Evolutionary conservation across 2,888 invertebrate species (phyloP), one percentile per base, ranked within the genome.

Genomic region (Nomada fucata): DNA sequence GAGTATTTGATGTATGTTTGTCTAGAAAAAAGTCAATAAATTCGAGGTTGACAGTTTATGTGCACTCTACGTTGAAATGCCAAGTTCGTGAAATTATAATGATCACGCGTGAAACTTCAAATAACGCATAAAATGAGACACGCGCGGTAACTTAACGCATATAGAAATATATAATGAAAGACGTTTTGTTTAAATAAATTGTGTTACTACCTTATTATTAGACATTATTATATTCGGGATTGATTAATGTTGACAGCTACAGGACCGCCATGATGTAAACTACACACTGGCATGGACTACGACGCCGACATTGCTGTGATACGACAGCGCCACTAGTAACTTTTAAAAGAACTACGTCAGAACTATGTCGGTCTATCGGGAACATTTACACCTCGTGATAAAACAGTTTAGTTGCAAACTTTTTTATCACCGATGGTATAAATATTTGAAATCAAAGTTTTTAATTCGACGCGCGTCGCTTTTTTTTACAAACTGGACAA

Each of bases 261-360:
- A 84, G 67, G 76, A 81, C 64, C 85, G 88, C 89, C 90, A 91
- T 90, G 85, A 86, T 87, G 86, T 84, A 85, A 87, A 86, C 84
- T 85, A 73, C 23, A 7, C n/a, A n/a, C 53, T 75, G 60, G 76
- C 75, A 67, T 52, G 50, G 50, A 9, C 15, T 0, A 68, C 44
- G 77, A 73, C 70, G 83, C 73, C 50, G 13, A 3, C 36, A 36
- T 36, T 15, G 47, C 3, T 47, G 47, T 52, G 44, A 5, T 15
- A 0, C 23, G 9, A 70, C 53, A 81, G 76, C 70, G 83, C 73
- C 50, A 18, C 20, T 0, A 7, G 26, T 65, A 60, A 72, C 20
- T 18, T 2, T 42, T 23, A 5, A 10, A 7, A 18, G 57, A 72
- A 82, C 75, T 73, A 76, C 0, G 20, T 3, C 2, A 2, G 20